These are phyloP conservation scores for Minunthozetes semirufus DNA, from an alignment of 2,888 invertebrate genomes.

Conservation along the genomic window DNA sequence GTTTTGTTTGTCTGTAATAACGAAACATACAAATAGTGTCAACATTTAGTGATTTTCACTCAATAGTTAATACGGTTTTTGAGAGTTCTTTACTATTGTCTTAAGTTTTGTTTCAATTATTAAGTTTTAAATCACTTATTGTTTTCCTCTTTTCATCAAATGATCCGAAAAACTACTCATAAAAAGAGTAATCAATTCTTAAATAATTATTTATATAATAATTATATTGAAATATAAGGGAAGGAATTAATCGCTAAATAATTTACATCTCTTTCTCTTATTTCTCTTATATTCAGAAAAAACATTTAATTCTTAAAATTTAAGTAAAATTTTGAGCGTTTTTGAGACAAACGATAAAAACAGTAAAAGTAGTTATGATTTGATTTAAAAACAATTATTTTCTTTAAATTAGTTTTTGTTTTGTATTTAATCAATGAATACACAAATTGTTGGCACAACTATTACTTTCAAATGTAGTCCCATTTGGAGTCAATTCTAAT, in stretches of 20 bases:
- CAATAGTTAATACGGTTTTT: conserved; percentile 22
- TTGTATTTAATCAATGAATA: background rate
- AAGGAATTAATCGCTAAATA: conserved; percentile 17
- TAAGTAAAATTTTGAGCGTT: conserved; percentile 15
- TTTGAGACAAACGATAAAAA: conserved; percentile 1
- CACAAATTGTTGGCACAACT: conserved; percentile 20
- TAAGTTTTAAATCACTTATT: background rate
- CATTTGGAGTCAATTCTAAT: background rate
- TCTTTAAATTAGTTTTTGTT: background rate
- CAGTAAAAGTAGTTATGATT: background rate
- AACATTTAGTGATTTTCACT: background rate
- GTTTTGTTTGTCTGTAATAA: background rate
- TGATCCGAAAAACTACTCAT: background rate
- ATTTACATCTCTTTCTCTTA: background rate
- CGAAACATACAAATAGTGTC: conserved; percentile 7
- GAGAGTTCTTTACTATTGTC: conserved; percentile 21
- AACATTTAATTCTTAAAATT: background rate
- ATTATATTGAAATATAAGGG: background rate
- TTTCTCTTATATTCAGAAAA: background rate
- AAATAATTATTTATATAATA: background rate
- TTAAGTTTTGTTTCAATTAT: background rate
- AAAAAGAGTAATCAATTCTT: background rate
- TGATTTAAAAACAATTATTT: background rate
- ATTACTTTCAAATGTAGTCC: conserved; percentile 13
- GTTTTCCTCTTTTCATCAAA: too few relatives aligned